Evolutionary conservation across 1,140 invertebrate species (phyloP), one percentile per base, ranked within the genome.

Genomic region (Orussus abietinus): DNA sequence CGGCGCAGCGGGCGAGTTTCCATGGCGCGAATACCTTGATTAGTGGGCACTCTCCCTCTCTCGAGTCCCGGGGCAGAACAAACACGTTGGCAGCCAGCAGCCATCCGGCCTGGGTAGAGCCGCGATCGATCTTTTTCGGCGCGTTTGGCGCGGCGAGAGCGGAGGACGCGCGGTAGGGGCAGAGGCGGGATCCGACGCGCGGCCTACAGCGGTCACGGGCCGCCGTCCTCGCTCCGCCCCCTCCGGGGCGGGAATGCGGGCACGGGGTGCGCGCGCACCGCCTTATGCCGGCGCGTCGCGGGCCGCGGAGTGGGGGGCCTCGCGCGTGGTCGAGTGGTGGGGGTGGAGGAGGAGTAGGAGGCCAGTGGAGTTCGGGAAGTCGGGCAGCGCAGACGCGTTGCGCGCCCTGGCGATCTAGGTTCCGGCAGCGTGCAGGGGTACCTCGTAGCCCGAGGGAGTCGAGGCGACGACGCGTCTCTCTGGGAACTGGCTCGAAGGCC

Each of bases 321-420:
- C 51, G 48, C 39, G 49, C 47, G 55, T 45, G 51, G 9, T 28
- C 19, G 12, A 32, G n/a, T 45, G 42, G 51, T 47, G 48, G 58
- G 45, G 50, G 51, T 32, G 70, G 73, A 74, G 68, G 69, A 64
- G 59, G 60, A 64, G 42, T 53, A 50, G 42, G 47, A 55, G 57
- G 58, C 58, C 69, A 73, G 70, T 73, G 70, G 60, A 63, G 70
- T 68, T 65, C 70, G 69, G 66, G 69, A 66, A 71, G 64, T 70
- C 69, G 69, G 59, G 59, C 56, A 71, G 70, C 70, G 70, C 68
- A 72, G 70, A 74, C 70, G 70, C 69, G 66, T 69, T 59, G 47
- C 58, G 59, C 51, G 51, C 53, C 42, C 55, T 42, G 45, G 7
- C 11, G 21, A 20, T n/a, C 42, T 38, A 36, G 41, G 42, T 21